Base-by-base conservation (phyloP, 92 coral and sea anemone species). In the Metridium senile region DNA sequence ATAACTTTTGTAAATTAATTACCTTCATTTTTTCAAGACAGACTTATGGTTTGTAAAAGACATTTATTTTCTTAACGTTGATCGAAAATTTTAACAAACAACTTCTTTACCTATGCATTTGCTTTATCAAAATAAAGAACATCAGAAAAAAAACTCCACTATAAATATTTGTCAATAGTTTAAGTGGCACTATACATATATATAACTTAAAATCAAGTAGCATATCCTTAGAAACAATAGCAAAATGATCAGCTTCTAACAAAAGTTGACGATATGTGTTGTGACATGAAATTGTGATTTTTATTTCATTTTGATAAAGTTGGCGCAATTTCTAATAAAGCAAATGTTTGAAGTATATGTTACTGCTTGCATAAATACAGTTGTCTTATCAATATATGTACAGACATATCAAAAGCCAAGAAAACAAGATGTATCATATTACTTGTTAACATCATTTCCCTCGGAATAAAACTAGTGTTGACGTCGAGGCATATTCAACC, bases 1-100 rank as follows among this genome's bases (percentile, higher is more conserved):
- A 56, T 72, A 72, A 53, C 76, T 72, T 72, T 72, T 72, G 63
- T 72, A 72, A 72, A 72, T 52, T 72, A 72, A 72, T 72, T 72
- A 52, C 61, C 76, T 52, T 72, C 76, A 53, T 72, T 72, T 72
- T 72, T 72, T 72, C 76, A 39, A 52, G 76, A 33, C 76, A 72
- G 65, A 54, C 76, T 72, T 52, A 72, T 54, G 64, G 76, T 72
- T 72, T 72, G 76, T 72, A 72, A 72, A 52, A 56, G 65, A 72
- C 76, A 72, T 72, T 72, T 72, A 72, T 72, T 72, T 72, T 72
- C 76, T 51, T 72, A 72, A 72, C 47, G 39, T 27, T 72, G 76
- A 72, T 56, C 66, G 13, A 72, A 54, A 72, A 52, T 72, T 72
- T 72, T 52, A 68, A 72, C 30, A 22, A 17, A n/a, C n/a, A 27